These are phyloP conservation scores for Siderastrea radians DNA, from an alignment of 92 coral and sea anemone genomes.

Conservation along the genomic window DNA sequence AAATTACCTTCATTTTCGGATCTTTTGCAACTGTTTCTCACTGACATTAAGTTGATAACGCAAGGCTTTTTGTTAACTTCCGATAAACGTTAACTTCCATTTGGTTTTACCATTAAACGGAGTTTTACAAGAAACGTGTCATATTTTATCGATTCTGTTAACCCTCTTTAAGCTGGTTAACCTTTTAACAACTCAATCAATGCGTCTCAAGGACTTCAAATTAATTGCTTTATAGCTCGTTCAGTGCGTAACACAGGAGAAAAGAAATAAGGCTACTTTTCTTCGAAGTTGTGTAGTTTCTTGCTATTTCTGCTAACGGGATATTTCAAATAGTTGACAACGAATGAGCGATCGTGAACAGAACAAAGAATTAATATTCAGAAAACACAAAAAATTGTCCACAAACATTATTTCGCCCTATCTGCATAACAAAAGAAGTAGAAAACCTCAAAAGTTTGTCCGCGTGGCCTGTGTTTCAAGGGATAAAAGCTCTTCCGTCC, in stretches of 20 bases:
- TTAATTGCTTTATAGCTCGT: background rate
- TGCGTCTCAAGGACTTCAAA: background rate
- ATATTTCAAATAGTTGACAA: background rate
- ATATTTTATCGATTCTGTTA: background rate
- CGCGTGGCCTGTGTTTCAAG: conserved; percentile 51
- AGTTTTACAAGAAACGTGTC: background rate
- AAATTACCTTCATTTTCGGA: too few relatives aligned
- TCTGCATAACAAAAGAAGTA: conserved; percentile 33
- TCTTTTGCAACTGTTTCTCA: too few relatives aligned
- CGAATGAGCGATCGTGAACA: background rate
- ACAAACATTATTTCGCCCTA: background rate
- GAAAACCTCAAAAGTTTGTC: background rate
- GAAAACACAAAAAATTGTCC: conserved; percentile 6
- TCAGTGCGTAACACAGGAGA: too few relatives aligned
- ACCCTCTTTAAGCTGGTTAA: background rate
- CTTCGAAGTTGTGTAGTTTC: background rate
- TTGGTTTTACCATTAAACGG: background rate
- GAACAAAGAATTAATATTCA: conserved; percentile 16
- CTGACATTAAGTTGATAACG: too few relatives aligned
- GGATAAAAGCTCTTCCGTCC: conserved; percentile 14
- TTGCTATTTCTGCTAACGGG: background rate
- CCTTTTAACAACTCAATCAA: background rate
- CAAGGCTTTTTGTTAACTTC: background rate
- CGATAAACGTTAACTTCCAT: background rate
- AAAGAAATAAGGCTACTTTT: background rate